A percentile compares a stretch with the other conserved stretches of the same genome.
Conservation (phyloP, 2,113 vertebrate genomes). For the Platichthys flesus region DNA sequence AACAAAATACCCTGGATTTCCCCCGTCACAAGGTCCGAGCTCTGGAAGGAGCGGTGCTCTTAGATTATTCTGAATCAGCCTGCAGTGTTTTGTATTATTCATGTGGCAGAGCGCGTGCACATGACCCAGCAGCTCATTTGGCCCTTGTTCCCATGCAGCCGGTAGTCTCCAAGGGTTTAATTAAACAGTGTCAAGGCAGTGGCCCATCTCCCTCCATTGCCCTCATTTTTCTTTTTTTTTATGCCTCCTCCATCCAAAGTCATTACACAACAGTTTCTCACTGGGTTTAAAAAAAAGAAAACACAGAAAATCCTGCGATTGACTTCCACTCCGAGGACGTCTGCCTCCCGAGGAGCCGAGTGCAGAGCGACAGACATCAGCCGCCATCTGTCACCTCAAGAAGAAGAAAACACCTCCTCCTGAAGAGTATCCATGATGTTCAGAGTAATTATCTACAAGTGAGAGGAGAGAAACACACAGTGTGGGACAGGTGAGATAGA, state of each 20-base stretch:
- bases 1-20: conserved; percentile 51
- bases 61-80: conserved; percentile 72
- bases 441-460: conserved; percentile 17
- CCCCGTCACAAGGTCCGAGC: conserved; percentile 50
- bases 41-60: conserved; percentile 49
- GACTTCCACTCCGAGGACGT: conserved; percentile 54
- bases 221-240: conserved; percentile 30
- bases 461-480: background rate
- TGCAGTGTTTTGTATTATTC: conserved; percentile 79
- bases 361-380: conserved; percentile 49
- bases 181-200: conserved; percentile 73
- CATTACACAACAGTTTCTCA: conserved; percentile 56
- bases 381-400: conserved; percentile 28
- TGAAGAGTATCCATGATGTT: background rate
- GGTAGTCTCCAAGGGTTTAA: conserved; percentile 75
- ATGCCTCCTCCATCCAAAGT: conserved; percentile 38
- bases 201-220: conserved; percentile 63
- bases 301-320: conserved; percentile 50
- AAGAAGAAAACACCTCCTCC: conserved; percentile 25
- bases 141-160: conserved; percentile 72
- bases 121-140: conserved; percentile 77
- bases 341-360: conserved; percentile 46
- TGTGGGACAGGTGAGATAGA: background rate
- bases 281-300: conserved; percentile 25
- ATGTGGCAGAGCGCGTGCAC: conserved; percentile 70